Conservation (phyloP, 1,140 invertebrate species). For the Piezodorus guildinii region DNA sequence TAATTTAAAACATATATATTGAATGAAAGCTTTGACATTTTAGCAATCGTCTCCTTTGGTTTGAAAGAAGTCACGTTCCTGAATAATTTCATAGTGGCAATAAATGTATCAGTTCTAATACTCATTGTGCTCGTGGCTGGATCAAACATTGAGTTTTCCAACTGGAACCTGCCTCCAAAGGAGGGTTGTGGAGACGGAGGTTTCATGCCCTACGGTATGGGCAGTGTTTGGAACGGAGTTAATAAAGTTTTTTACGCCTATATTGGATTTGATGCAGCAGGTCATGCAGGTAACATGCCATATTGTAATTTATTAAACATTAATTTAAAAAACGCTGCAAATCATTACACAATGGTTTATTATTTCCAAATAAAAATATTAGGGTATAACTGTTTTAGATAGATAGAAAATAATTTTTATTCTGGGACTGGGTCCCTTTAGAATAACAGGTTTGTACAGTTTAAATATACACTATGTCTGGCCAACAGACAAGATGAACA, state of each 20-base stretch:
- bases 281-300: neutral
- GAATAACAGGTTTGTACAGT: no score
- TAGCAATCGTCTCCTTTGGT: neutral
- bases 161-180: neutral
- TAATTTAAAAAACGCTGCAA: no score
- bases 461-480: no score
- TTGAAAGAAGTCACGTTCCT: neutral
- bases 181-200: neutral
- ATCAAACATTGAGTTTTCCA: neutral
- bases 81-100: neutral
- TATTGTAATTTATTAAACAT: no score
- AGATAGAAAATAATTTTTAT: no score
- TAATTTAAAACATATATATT: no score
- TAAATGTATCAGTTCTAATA: neutral
- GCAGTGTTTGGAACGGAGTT: neutral
- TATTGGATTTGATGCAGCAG: constrained; percentile 2
- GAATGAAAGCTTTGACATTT: no score
- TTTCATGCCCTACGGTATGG: neutral
- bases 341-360: no score
- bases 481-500: no score
- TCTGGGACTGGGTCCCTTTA: no score
- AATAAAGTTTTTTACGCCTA: neutral
- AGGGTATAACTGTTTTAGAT: no score
- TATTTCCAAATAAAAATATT: no score
- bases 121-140: neutral